Evolutionary conservation across 1,140 invertebrate genomes (phyloP).

Genomic region (Musca domestica): DNA sequence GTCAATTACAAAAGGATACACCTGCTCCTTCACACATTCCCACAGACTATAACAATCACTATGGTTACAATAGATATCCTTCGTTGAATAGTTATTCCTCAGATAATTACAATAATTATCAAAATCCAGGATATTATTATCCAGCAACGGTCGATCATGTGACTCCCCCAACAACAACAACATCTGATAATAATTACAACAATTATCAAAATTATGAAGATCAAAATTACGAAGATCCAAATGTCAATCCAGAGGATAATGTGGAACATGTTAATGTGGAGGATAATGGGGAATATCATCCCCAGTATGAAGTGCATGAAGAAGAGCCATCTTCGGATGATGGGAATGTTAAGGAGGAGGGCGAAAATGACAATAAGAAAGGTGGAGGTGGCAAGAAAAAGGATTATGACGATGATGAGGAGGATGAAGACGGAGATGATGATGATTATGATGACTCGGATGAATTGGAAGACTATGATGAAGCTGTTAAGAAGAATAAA

Average conservation of each 20-base stretch:
- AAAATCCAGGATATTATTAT: slow-evolving; percentile 1
- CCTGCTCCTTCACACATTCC: background rate
- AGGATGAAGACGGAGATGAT: slow-evolving; percentile 11
- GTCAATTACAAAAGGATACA: slow-evolving; percentile 26
- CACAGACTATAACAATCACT: background rate
- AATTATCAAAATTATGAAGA: slow-evolving; percentile 15
- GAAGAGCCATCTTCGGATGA: background rate
- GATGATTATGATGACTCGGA: slow-evolving; percentile 41
- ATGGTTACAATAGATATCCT: no score
- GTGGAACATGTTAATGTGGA: slow-evolving; percentile 21
- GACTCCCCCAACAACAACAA: slow-evolving; percentile 29
- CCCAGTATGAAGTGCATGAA: slow-evolving; percentile 26
- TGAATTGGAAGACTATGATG: slow-evolving; percentile 32
- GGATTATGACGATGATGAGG: slow-evolving; percentile 14
- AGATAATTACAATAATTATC: background rate
- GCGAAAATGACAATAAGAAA: slow-evolving; percentile 15
- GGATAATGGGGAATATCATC: slow-evolving; percentile 30
- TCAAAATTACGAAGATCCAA: slow-evolving; percentile 15
- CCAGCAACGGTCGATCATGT: background rate
- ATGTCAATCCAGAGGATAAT: slow-evolving; percentile 3
- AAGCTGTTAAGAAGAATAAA: slow-evolving; percentile 22
- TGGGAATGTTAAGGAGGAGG: background rate
- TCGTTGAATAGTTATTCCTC: no score
- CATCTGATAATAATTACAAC: slow-evolving; percentile 26
- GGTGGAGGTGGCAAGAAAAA: slow-evolving; percentile 16